Base-by-base conservation (phyloP, 1,140 invertebrate species). In the Diprion similis region DNA sequence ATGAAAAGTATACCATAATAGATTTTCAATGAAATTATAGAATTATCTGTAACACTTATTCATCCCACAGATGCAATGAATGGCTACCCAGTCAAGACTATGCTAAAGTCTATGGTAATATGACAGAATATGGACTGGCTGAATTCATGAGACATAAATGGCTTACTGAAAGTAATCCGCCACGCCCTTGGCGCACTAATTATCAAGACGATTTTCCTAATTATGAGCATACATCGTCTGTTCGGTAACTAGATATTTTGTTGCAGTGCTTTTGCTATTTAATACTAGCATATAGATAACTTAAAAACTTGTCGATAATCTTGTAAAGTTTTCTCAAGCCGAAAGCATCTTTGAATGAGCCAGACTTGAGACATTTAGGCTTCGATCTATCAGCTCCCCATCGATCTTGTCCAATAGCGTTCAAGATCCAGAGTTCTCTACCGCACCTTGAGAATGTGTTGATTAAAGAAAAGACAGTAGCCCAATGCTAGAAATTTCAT, bases 51-150 rank as follows among this genome's bases (percentile, higher is more conserved):
- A n/a, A n/a, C n/a, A n/a, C 13, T 51, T 73, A 66, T 17, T 24
- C 13, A 73, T 72, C 13, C 66, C n/a, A 19, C 9, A 59, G 51
- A 13, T 13, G 11, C 51, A 70, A 72, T 15, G 69, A 66, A 66
- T 77, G 74, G 71, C 1, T 77, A n/a, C 76, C 76, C 46, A 71
- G 72, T 45, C 37, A 71, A 66, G 76, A 77, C 66, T 18, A 73
- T 10, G 47, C 74, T 24, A 71, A 75, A 13, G 75, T 69, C 66
- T 75, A 71, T 68, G 76, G 76, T 13, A 77, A 73, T 73, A 18
- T 65, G 18, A 73, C 72, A 1, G 70, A 72, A 68, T 76, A 78
- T 67, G 73, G 75, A 11, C 64, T 74, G 64, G 68, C 17, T 17
- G 73, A 78, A 51, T 70, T 46, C 37, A 65, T 76, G 10, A 73